Base-by-base conservation (phyloP, 2,113 vertebrate species). In the Odobenus rosmarus region DNA sequence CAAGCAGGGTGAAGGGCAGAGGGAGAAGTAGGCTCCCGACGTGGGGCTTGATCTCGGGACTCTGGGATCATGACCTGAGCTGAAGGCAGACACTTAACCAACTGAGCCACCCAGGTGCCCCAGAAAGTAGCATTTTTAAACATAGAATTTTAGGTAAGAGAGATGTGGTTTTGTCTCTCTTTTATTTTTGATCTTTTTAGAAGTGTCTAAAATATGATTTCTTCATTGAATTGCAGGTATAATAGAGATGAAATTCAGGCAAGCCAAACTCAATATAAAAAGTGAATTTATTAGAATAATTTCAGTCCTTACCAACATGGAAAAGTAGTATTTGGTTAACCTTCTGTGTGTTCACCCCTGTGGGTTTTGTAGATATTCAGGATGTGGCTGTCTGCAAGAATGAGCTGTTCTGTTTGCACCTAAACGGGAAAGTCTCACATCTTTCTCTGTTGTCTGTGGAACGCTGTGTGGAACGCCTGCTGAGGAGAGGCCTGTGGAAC, bases 361-460 rank as follows among this genome's bases (percentile, higher is more conserved):
- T 96, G 82, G 14, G 49, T 93, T 89, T 92, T 94, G 31, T 83
- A 99, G 99, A 99, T 98, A 98, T 99, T 98, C 98, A 99, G 80
- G 99, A 99, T 84, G 95, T 99, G 16, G 99, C 99, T 7, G 98
- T 99, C 79, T 99, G 98, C 97, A 99, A 99, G 98, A 99, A 96
- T 21, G 99, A 99, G 96, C 98, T 99, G 69, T 99, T 99, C 98
- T 99, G 99, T 97, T 99, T 99, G 69, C 99, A 99, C 51, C 98
- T 98, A 2, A 99, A 98, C 31, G 99, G 99, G 11, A 99, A 97
- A 81, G 98, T 99, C 83, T 99, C 99, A 9, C 99, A 99, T 97
- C 98, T 99, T n/a, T 99, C 99, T 33, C 95, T 99, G 90, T 85
- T 99, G 90, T 98, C 99, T 61, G 99, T 98, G 3, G 99, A 99